Base-by-base conservation (phyloP, 2,797 vertebrate species). In the Rhinophrynus dorsalis region DNA sequence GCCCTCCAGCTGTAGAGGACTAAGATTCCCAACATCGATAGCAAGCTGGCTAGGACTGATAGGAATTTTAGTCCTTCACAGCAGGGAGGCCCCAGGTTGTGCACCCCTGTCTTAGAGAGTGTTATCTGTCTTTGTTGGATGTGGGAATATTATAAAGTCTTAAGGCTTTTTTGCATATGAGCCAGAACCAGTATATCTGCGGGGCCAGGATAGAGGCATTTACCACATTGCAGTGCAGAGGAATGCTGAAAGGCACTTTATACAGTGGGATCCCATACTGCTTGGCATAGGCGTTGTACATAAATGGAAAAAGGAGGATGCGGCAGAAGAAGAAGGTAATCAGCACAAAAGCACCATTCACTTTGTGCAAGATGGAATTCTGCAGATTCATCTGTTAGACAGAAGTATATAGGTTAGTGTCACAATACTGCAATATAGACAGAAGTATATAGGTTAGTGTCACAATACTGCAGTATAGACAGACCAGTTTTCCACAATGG, bases 141-240 rank as follows among this genome's bases (percentile, higher is more conserved):
- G 75, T 57, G 0, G 82, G 74, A 56, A 48, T 1, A 12, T 76
- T 61, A 81, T 97, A 98, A 64, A 99, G 93, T 5, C 91, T 89
- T 68, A 68, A 84, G 29, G 94, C 97, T 82, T 98, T 98, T 68
- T 85, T 89, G 84, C 94, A 95, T 44, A 99, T 95, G 74, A 98
- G 92, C 26, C 88, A 67, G 72, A 99, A 98, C 97, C 97, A 99
- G 92, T 99, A 98, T 85, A 98, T 83, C 85, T 99, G 97, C 0
- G 97, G 97, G 1, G 94, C 90, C 74, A 99, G 86, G 85, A 99
- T 95, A 78, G 93, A 83, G 5, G 79, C 80, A 75, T 90, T 98
- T 81, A 93, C 92, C 67, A 99, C 77, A 68, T 97, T 99, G 87
- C 94, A 77, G 70, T 86, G 77, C 57, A 94, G 81, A 1, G 97